phyloP scores from a whole-genome alignment of 2,888 invertebrate species.

The Amphipyra berbera region DNA sequence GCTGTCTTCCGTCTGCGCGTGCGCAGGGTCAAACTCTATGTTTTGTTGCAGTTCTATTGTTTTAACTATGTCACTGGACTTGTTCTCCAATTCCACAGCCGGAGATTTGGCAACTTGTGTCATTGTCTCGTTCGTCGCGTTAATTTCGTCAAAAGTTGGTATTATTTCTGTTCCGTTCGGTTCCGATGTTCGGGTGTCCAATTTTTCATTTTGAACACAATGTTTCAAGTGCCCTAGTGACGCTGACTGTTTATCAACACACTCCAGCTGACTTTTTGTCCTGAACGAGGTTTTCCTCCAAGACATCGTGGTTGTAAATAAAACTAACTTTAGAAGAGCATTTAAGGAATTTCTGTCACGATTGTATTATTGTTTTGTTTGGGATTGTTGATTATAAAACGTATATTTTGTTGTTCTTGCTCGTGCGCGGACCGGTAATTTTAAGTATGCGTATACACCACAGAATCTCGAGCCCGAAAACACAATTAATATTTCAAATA shows the following conservation, averaged over 20 bases:
- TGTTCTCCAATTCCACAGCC: conserved; percentile 52
- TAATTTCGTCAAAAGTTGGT: conserved; percentile 57
- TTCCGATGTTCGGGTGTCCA: conserved; percentile 17
- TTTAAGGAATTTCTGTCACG: conserved; percentile 5
- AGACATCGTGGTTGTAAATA: conserved; percentile 60
- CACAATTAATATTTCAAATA: conserved; percentile 25
- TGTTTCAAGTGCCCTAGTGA: conserved; percentile 25
- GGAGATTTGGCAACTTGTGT: conserved; percentile 59
- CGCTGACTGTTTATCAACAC: conserved; percentile 42
- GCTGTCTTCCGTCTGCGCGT: conserved; percentile 48
- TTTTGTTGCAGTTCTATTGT: conserved; percentile 51
- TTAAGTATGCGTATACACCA: conserved; percentile 13
- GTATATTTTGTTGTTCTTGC: conserved; percentile 25
- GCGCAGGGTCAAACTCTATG: conserved; percentile 56
- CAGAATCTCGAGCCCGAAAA: conserved; percentile 10
- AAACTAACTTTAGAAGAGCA: conserved; percentile 14
- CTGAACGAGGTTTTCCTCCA: conserved; percentile 64
- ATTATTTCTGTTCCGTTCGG: conserved; percentile 44
- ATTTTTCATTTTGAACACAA: conserved; percentile 48
- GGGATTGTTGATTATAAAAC: conserved; percentile 15
- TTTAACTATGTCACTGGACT: conserved; percentile 38
- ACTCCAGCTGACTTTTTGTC: conserved; percentile 57
- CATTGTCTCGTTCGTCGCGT: conserved; percentile 42
- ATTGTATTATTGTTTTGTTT: conserved; percentile 24
- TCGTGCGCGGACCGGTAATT: conserved; percentile 1